Conservation (phyloP, 1,140 invertebrate genomes). For the Apis florea region DNA sequence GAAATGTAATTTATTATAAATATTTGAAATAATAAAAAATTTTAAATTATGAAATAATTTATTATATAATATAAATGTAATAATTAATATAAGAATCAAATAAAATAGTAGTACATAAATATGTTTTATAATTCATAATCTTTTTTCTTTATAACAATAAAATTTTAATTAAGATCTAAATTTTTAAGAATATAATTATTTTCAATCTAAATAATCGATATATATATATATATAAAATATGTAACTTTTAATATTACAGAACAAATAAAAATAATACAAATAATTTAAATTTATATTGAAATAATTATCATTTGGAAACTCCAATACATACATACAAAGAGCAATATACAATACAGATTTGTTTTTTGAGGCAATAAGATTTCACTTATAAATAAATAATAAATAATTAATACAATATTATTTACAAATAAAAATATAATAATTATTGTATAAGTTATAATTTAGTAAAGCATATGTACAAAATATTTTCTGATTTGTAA, state of each 20-base stretch:
- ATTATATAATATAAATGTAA: too few species aligned
- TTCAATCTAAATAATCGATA: background rate
- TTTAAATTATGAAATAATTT: too few species aligned
- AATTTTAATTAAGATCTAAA: background rate
- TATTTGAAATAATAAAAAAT: too few species aligned
- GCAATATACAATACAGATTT: background rate
- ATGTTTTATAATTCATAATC: too few species aligned
- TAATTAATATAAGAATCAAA: too few species aligned
- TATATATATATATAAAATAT: too few species aligned
- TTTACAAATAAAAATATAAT: background rate
- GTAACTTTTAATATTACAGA: background rate
- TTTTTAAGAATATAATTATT: background rate
- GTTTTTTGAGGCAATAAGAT: constrained; percentile 8
- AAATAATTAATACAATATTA: constrained; percentile 4
- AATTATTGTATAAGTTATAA: too few species aligned
- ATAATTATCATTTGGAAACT: background rate
- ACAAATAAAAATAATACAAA: background rate
- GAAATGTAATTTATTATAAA: too few species aligned
- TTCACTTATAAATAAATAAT: constrained; percentile 21
- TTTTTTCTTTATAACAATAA: too few species aligned
- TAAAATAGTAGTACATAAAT: too few species aligned
- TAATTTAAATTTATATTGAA: background rate
- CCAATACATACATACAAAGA: constrained; percentile 21
- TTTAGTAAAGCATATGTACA: background rate
- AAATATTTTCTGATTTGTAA: too few species aligned